Evolutionary conservation across 2,888 invertebrate genomes (phyloP), one percentile per base, ranked within the genome.

Genomic region (Drosophila prolongata): DNA sequence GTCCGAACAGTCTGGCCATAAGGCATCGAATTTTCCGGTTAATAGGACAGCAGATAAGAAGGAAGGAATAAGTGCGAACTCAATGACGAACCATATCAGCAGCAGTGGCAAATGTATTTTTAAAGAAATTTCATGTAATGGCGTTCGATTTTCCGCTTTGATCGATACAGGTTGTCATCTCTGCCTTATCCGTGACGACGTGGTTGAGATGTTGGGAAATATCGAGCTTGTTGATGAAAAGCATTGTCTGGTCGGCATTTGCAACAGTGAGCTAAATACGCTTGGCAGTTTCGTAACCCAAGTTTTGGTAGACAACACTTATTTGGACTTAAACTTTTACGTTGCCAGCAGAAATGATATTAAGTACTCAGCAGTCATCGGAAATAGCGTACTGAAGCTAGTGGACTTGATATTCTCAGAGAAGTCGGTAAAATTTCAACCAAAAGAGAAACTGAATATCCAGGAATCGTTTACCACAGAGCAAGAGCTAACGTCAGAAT

Each of bases 31-130:
- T 42, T 42, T 16, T 9, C 8, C 42, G 9, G 42, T 14, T 40
- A 40, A 8, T 37, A 37, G 37, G 37, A 3, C 9, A 37, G 19
- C 19, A 0, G 3, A 19, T 3, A 40, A 2, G 14, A 14, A 14
- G 14, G 40, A 40, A 11, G 40, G 40, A 14, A 40, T 14, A 40
- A 14, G 11, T n/a, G n/a, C 40, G 14, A 40, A 40, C 40, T 6
- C 40, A 14, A 40, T 40, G 40, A 40, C 14, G 40, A 40, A n/a
- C 40, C 40, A 40, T n/a, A 40, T 40, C 11, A 40, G 40, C 40
- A 40, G 14, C 40, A 14, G 40, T 40, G 40, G 14, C 14, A 40
- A 40, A 40, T 40, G 40, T 11, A 14, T 14, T 14, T 40, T 40
- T 40, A 40, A 40, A 11, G 40, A 40, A 9, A 40, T 40, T n/a